Evolutionary conservation across 2,797 vertebrate species (phyloP), one percentile per base, ranked within the genome.

Genomic region (Myotis myotis): DNA sequence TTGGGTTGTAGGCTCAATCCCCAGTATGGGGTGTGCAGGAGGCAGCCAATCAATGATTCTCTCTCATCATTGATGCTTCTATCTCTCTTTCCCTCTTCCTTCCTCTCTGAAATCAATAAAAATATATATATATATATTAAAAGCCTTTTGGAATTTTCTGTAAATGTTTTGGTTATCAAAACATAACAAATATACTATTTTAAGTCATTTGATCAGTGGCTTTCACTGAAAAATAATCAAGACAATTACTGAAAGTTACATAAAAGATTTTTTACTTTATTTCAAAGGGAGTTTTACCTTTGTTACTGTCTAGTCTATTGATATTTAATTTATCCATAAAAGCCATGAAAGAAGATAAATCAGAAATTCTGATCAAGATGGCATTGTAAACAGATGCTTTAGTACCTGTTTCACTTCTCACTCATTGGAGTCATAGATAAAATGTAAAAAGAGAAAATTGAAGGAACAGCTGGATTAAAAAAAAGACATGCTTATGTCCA

Each of bases 201-300:
- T 82, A 44, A 72, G 15, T 89, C 6, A 84, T 84, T 90, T 87
- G 20, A n/a, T 19, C 10, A 87, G 25, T 93, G 25, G 2, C 53
- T 92, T 92, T 95, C 7, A 47, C 62, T 75, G 44, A 64, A 79
- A 94, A 60, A 64, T 30, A 66, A 55, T 47, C 60, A 84, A 78
- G 47, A 86, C 64, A 87, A 94, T 82, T 13, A 60, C 71, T 74
- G 72, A 83, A 81, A 90, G 47, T 62, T 79, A 70, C 11, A 49
- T 70, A 20, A 75, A 87, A 92, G 25, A 28, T 22, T 20, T 80
- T 94, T 94, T 88, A 23, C 25, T 78, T 71, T 89, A 70, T 90
- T 95, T 87, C 23, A 84, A 51, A 76, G 16, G 74, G 36, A 74
- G 19, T 84, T 93, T 93, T 83, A 13, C 51, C n/a, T 95, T 95